Evolutionary conservation across 2,113 vertebrate species (phyloP), one percentile per base, ranked within the genome.

Genomic region (Ursus arctos): DNA sequence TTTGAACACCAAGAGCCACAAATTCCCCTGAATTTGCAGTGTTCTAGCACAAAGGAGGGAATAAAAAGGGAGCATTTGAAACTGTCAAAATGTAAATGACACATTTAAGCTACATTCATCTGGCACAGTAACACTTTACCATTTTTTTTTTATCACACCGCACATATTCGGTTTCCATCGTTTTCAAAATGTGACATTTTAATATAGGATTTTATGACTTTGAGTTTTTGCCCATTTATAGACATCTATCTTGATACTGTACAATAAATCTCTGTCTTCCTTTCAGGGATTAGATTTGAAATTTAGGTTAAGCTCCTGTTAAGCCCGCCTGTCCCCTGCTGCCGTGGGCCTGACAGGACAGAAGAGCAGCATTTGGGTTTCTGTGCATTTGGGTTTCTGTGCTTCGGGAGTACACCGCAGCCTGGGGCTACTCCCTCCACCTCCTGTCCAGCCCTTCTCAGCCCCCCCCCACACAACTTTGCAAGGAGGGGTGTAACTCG

Each of bases 111-210:
- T 95, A 81, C 81, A 85, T 86, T 96, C 72, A 91, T 81, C 74
- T 89, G 77, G 43, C 61, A 89, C 59, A 95, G 92, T 96, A 96
- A 92, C 71, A 93, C 72, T 88, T 97, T 6, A 63, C 61, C 84
- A 33, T 55, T 47, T 76, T 79, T 79, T 77, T 97, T 96, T 84
- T 71, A 94, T 95, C 67, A 92, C 7, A 88, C 11, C 0, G 2
- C 40, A 97, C 49, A 57, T 88, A 97, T 61, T 97, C 26, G 14
- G 31, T 90, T 95, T 90, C 92, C 63, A 96, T 94, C 63, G 88
- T 96, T 98, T 93, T 95, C 63, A 91, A 96, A 95, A 94, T 96
- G 91, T 97, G 95, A 94, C 87, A 96, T 92, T 95, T 98, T 96
- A 91, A 96, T 94, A 85, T 49, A 65, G 63, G 67, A 92, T 97